phyloP scores from a whole-genome alignment of 2,113 vertebrate species.

The Leptobrachium ailaonicum region DNA sequence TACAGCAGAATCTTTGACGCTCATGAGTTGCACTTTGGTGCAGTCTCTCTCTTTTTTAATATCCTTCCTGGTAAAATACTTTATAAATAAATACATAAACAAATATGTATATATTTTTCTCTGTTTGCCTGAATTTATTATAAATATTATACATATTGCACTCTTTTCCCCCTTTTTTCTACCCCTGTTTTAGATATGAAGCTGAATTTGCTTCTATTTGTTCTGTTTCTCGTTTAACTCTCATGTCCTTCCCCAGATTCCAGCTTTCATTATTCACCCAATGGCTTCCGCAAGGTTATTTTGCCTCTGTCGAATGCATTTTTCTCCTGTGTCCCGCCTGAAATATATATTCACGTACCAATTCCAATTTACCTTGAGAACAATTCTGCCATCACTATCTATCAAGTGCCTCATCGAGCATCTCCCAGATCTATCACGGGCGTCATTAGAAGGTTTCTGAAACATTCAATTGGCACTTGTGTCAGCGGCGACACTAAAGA shows the following conservation, averaged over 20 bases:
- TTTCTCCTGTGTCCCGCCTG: neutral
- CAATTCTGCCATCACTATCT: neutral
- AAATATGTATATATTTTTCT: too few relatives aligned
- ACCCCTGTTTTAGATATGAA: too few relatives aligned
- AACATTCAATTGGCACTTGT: neutral
- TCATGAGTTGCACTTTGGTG: too few relatives aligned
- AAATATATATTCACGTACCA: neutral
- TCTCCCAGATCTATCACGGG: neutral
- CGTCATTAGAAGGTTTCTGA: neutral
- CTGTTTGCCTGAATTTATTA: too few relatives aligned
- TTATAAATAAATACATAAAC: too few relatives aligned
- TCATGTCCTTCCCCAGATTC: neutral
- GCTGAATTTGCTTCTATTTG: neutral
- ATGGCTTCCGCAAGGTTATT: neutral
- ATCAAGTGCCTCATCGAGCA: neutral
- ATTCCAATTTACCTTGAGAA: conserved; percentile 1
- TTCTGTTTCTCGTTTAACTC: neutral
- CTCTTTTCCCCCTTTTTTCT: too few relatives aligned
- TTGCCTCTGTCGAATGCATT: neutral
- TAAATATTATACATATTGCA: too few relatives aligned
- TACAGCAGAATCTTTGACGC: too few relatives aligned
- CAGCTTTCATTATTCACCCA: neutral
- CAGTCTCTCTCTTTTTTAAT: too few relatives aligned
- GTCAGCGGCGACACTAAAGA: neutral
- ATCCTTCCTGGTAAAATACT: too few relatives aligned